Base-by-base conservation (phyloP, 2,797 vertebrate species). In the Mormyrops boulengeri region DNA sequence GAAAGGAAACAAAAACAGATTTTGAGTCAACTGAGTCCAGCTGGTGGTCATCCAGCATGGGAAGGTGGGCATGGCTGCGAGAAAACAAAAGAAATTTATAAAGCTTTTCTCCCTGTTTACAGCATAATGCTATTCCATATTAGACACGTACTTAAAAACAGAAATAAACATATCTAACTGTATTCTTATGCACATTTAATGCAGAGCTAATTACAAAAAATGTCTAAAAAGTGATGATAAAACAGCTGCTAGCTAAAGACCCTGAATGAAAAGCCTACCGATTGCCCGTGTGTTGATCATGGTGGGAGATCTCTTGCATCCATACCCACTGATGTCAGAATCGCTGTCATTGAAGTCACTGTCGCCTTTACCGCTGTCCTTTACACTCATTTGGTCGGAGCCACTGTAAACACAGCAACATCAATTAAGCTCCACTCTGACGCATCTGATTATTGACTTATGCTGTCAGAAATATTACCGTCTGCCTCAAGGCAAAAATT, bases 311-410 rank as follows among this genome's bases (percentile, higher is more conserved):
- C 94, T 96, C 90, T 93, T 96, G 50, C 94, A 91, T 82, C 92
- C 95, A 3, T 96, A 95, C 14, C 90, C 88, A 2, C 95, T 95
- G 91, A 92, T 92, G 90, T 95, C 93, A 7, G 95, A 97, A 92
- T 96, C 95, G 0, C 95, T 96, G 93, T 96, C 96, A 60, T 96
- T 97, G 92, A 95, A 96, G 93, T 97, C 96, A 26, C 95, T 96
- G 93, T 97, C 95, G 93, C 96, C 93, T 97, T 96, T 97, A 12
- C 96, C 96, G 3, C 95, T 97, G 95, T 96, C 97, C 95, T 97
- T 97, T 93, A 96, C 87, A 90, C 95, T 96, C 94, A 95, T 92
- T 91, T 97, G 96, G 93, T 96, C 95, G 26, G 93, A 92, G 93
- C 93, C 94, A 90, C 96, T 96, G 94, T 91, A 93, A 94, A 90